These are phyloP conservation scores for Archips crataeganus DNA, from an alignment of 2,888 invertebrate species.

Conservation along the genomic window DNA sequence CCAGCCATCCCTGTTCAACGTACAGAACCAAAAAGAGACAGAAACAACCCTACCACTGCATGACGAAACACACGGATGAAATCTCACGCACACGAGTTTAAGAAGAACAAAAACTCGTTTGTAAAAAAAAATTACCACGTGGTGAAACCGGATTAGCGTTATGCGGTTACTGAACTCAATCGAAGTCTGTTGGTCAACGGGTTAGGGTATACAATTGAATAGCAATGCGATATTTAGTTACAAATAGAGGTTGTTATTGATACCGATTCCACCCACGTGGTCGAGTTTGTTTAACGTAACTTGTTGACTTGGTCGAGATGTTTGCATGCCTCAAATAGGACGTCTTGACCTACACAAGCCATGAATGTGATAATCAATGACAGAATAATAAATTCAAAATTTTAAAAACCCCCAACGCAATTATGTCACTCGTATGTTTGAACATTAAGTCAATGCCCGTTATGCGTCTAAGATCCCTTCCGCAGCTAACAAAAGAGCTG, in stretches of 20 bases:
- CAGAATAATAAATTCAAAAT: neutral
- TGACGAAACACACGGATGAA: neutral
- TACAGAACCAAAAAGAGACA: neutral
- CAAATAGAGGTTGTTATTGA: neutral
- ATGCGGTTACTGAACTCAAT: neutral
- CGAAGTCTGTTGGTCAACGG: neutral
- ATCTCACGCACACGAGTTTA: conserved; percentile 1
- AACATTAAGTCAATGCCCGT: too few relatives aligned
- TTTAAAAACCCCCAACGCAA: too few relatives aligned
- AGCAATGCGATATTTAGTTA: neutral
- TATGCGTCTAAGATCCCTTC: too few relatives aligned
- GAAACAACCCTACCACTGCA: neutral
- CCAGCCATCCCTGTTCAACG: neutral
- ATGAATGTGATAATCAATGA: neutral
- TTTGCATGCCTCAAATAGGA: conserved; percentile 23
- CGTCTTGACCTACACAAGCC: conserved; percentile 24
- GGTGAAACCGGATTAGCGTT: neutral
- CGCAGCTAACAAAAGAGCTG: too few relatives aligned
- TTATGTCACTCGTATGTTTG: too few relatives aligned
- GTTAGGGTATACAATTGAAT: neutral
- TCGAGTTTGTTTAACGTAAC: conserved; percentile 17
- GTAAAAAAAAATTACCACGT: conserved; percentile 12
- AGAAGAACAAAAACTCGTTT: neutral
- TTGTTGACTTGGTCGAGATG: conserved; percentile 17
- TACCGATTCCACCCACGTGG: conserved; percentile 33